phyloP scores from a whole-genome alignment of 2,888 invertebrate species.

The Pardosa pseudoannulata region DNA sequence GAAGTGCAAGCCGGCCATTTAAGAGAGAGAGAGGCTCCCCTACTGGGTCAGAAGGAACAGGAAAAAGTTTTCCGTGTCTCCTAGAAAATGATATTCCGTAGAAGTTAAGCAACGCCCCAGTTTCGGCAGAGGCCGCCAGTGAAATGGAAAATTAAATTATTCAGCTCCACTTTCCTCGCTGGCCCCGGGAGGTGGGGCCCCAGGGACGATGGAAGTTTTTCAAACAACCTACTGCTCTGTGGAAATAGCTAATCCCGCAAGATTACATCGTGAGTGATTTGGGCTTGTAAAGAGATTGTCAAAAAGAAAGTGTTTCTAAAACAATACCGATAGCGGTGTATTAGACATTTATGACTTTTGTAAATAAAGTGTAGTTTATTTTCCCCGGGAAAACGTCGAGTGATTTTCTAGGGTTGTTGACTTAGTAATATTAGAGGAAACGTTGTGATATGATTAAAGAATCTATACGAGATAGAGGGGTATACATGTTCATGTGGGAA shows the following conservation, averaged over 20 bases:
- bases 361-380: background rate
- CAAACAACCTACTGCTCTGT: background rate
- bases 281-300: background rate
- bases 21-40: background rate
- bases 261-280: background rate
- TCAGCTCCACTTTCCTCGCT: slow-evolving; percentile 7
- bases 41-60: slow-evolving; percentile 3
- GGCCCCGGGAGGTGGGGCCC: background rate
- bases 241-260: background rate
- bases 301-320: background rate
- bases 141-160: slow-evolving; percentile 19
- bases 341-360: background rate
- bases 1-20: background rate
- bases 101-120: slow-evolving; percentile 9
- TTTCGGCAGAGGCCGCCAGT: background rate
- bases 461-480: no score
- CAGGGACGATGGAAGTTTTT: background rate
- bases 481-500: no score
- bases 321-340: background rate
- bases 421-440: no score
- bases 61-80: background rate
- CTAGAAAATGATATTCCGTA: slow-evolving; percentile 1
- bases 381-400: background rate
- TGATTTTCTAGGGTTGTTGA: no score
- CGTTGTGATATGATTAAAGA: no score